Conservation (phyloP, 2,113 vertebrate genomes). For the Rhinopomastus cyanomelas region DNA sequence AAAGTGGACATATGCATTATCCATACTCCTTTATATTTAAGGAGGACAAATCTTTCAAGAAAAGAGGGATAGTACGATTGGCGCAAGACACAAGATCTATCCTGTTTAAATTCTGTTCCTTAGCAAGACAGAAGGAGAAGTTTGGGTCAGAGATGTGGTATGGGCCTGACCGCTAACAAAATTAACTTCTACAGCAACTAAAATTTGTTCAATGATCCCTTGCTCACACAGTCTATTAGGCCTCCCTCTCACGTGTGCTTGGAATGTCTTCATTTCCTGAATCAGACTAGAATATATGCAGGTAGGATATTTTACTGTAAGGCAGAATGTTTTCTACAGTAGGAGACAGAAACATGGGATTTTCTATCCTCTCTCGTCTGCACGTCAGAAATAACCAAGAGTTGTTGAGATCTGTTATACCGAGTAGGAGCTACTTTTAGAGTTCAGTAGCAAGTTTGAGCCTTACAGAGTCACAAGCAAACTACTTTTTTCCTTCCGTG, state of each 20-base stretch:
- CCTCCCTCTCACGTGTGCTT: constrained; percentile 12
- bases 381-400: constrained; percentile 14
- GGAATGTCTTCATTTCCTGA: constrained; percentile 41
- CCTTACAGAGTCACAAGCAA: constrained; percentile 24
- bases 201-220: neutral
- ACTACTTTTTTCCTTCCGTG: constrained; percentile 5
- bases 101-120: constrained; percentile 1
- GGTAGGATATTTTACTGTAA: neutral
- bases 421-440: constrained; percentile 3
- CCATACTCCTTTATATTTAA: constrained; percentile 63
- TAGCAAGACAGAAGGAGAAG: constrained; percentile 9
- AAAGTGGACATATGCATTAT: constrained; percentile 62
- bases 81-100: constrained; percentile 37
- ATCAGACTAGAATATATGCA: constrained; percentile 1
- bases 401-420: neutral
- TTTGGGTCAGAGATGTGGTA: constrained; percentile 19
- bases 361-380: neutral
- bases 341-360: neutral
- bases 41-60: constrained; percentile 64
- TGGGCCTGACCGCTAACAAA: neutral
- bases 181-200: neutral
- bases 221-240: constrained; percentile 11
- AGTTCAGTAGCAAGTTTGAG: constrained; percentile 2
- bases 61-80: constrained; percentile 61
- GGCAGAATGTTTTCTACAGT: neutral